Base-by-base conservation (phyloP, 2,888 invertebrate genomes). In the Cyaniris semiargus region DNA sequence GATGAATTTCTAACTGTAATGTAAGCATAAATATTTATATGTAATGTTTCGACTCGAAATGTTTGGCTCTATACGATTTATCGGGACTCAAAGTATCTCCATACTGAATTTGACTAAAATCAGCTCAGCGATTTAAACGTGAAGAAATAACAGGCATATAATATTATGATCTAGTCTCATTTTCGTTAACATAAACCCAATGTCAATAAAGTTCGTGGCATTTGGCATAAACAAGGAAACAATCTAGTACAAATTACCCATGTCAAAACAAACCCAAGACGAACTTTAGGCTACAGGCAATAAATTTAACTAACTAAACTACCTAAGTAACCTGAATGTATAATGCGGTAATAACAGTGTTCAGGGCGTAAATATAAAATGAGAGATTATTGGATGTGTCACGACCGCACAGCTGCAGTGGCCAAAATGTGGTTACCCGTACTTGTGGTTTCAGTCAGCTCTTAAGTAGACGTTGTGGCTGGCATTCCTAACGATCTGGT, bases 341-440 rank as follows among this genome's bases (percentile, higher is more conserved):
- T 66, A 66, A 66, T 31, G 66, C 66, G 66, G 66, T 66, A 66
- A 66, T 66, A 66, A 66, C 66, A 66, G 66, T 27, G 23, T 66
- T 66, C 15, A 66, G 15, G 27, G 4, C 15, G 66, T 66, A 27
- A n/a, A n/a, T n/a, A 66, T 27, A 66, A 27, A 66, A 15, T 18
- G 15, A 66, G 1, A 66, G 66, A 66, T 66, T 31, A 66, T 27
- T 31, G 27, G 66, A 60, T 60, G 27, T 66, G 66, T 31, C 66
- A 31, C 66, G 66, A 31, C 66, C 18, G 1, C 66, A 13, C 66
- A 66, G 66, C 66, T 66, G 66, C 66, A 27, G 66, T 31, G 66
- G 27, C 66, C 66, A 66, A 66, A 66, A 66, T 66, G 66, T 18
- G 66, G 66, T 66, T 15, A 27, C 58, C 8, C 3, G 21, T 27